A percentile compares a stretch with the other conserved stretches of the same genome.
Conservation (phyloP, 2,888 invertebrate genomes). For the Melipona beecheii region DNA sequence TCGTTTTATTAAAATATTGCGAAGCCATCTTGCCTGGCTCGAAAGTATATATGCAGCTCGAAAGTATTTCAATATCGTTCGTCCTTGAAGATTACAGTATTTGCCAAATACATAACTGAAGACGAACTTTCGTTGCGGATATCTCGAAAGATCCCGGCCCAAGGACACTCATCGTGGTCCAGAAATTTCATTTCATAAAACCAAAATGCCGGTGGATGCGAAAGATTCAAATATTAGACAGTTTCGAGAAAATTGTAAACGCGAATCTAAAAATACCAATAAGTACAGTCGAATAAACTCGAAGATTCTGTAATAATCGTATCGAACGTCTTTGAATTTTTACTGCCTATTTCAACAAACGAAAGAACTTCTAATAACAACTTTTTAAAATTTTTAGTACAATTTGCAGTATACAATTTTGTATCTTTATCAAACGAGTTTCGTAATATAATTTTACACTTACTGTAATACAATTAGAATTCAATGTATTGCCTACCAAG, state of each 20-base stretch:
- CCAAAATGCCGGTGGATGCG: not conserved
- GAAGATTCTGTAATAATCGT: too few relatives aligned
- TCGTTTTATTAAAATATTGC: not conserved
- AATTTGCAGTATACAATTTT: too few relatives aligned
- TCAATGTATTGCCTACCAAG: too few relatives aligned
- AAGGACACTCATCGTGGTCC: not conserved
- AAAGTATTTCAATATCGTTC: slow-evolving; percentile 13
- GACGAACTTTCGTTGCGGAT: slow-evolving; percentile 19
- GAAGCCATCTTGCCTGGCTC: not conserved
- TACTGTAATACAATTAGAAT: too few relatives aligned
- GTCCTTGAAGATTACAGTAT: slow-evolving; percentile 7
- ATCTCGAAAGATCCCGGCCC: not conserved
- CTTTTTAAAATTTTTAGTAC: too few relatives aligned
- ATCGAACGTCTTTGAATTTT: too few relatives aligned
- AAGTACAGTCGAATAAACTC: not conserved
- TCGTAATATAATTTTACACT: too few relatives aligned
- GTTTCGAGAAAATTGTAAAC: not conserved
- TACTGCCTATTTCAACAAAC: too few relatives aligned
- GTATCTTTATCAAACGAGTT: too few relatives aligned
- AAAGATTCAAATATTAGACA: not conserved
- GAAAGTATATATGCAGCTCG: not conserved
- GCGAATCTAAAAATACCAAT: not conserved
- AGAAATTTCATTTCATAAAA: slow-evolving; percentile 16
- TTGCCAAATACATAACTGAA: slow-evolving; percentile 12
- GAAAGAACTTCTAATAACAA: too few relatives aligned